Evolutionary conservation across 2,888 invertebrate genomes (phyloP).

Genomic region (Brenthis hecate): DNA sequence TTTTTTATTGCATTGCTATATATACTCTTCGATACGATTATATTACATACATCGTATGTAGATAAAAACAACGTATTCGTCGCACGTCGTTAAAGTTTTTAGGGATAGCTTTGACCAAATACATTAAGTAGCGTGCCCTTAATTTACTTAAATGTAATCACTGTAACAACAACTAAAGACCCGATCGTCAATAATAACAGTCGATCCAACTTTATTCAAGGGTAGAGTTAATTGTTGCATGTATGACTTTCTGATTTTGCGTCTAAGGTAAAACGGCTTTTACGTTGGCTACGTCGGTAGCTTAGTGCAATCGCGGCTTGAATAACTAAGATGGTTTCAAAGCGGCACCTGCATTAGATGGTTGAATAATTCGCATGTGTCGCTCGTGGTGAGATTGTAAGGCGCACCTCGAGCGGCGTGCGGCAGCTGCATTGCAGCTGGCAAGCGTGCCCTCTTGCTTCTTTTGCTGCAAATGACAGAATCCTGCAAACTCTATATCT

Average conservation of each 20-base stretch:
- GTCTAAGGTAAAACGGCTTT: conserved; percentile 11
- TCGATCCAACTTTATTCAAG: conserved; percentile 19
- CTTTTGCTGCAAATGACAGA: conserved; percentile 62
- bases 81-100: conserved; percentile 46
- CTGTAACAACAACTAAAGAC: conserved; percentile 15
- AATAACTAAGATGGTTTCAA: conserved; percentile 25
- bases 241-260: conserved; percentile 14
- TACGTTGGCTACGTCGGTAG: conserved; percentile 1
- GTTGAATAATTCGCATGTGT: conserved; percentile 57
- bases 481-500: conserved; percentile 45
- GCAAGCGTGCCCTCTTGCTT: conserved; percentile 69
- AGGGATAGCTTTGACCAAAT: conserved; percentile 52
- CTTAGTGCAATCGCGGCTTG: conserved; percentile 5
- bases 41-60: not conserved
- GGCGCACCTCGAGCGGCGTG: conserved; percentile 42
- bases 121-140: conserved; percentile 50
- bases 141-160: conserved; percentile 40
- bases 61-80: conserved; percentile 20
- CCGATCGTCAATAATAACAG: conserved; percentile 18
- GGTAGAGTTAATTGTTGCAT: conserved; percentile 19
- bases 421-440: conserved; percentile 78
- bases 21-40: too few species aligned
- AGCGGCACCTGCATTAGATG: conserved; percentile 54
- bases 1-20: not conserved
- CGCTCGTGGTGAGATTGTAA: conserved; percentile 43